These are phyloP conservation scores for Rotaria sp. DNA, from an alignment of 2,888 invertebrate species.

Conservation along the genomic window DNA sequence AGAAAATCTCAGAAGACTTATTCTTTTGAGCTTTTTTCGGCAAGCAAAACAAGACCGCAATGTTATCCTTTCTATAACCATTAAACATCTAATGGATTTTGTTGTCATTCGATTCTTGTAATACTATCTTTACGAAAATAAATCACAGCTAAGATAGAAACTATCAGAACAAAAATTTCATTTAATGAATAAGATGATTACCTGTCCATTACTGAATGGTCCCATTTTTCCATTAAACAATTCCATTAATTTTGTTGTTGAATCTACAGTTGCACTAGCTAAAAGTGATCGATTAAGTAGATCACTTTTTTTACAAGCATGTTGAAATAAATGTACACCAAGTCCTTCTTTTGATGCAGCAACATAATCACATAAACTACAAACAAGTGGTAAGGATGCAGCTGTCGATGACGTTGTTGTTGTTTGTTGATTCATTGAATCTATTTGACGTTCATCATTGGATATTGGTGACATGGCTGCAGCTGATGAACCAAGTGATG, in stretches of 20 bases:
- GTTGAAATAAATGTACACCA: conserved; percentile 21
- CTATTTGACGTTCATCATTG: background rate
- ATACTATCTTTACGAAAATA: no score
- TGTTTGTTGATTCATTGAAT: background rate
- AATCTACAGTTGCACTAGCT: background rate
- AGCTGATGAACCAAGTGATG: background rate
- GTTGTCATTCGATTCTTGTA: no score
- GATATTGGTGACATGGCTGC: background rate
- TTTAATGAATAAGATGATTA: no score
- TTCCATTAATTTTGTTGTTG: conserved; percentile 28
- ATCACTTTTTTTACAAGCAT: conserved; percentile 28
- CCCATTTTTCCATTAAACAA: conserved; percentile 23
- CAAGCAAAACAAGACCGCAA: no score
- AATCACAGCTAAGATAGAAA: no score
- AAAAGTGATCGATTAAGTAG: conserved; percentile 2
- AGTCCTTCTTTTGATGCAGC: background rate
- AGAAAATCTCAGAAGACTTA: no score
- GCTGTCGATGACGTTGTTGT: background rate
- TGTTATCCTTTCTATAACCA: no score
- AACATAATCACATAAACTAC: conserved; percentile 29
- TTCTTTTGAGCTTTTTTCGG: no score
- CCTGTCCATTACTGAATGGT: background rate
- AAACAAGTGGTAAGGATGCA: background rate
- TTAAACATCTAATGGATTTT: no score
- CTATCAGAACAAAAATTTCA: no score